These are phyloP conservation scores for Drosophila macrospina DNA, from an alignment of 2,888 invertebrate species.

Conservation along the genomic window DNA sequence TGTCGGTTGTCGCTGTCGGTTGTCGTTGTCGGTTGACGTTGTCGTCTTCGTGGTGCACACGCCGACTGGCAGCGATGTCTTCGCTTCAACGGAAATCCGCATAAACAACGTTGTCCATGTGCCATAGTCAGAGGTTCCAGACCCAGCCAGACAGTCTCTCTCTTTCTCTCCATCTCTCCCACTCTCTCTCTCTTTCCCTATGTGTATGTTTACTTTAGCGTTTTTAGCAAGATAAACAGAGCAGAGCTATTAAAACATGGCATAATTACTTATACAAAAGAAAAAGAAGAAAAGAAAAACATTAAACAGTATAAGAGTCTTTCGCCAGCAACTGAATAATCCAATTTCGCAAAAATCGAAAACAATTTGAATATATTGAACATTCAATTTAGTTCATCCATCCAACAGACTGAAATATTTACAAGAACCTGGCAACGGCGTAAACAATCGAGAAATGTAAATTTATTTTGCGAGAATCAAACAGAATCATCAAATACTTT, in stretches of 20 bases:
- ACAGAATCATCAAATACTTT: conserved; percentile 11
- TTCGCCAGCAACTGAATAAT: conserved; percentile 11
- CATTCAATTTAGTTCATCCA: conserved; percentile 21
- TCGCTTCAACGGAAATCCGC: conserved; percentile 79
- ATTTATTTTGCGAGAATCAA: conserved; percentile 7
- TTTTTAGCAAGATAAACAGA: conserved; percentile 76
- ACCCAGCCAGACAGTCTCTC: conserved; percentile 15
- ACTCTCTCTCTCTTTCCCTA: conserved; percentile 14
- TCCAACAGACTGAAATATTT: conserved; percentile 20
- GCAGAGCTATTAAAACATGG: conserved; percentile 60
- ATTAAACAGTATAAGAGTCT: conserved; percentile 35
- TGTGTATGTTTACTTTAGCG: conserved; percentile 70
- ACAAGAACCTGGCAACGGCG: conserved; percentile 12
- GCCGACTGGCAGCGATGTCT: conserved; percentile 50
- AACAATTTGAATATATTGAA: conserved; percentile 23
- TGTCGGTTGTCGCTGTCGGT: conserved; percentile 39
- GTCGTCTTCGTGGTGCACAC: conserved; percentile 53
- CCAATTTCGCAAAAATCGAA: conserved; percentile 24
- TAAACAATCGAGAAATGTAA: conserved; percentile 28
- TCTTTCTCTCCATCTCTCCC: not conserved
- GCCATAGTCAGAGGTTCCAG: conserved; percentile 36
- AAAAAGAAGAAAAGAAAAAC: conserved; percentile 10
- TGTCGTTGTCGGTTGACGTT: conserved; percentile 44
- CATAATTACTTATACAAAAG: conserved; percentile 59
- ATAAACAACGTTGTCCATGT: conserved; percentile 74